Evolutionary conservation across 2,113 vertebrate species (phyloP), one percentile per base, ranked within the genome.

Genomic region (Cebidichthys violaceus): DNA sequence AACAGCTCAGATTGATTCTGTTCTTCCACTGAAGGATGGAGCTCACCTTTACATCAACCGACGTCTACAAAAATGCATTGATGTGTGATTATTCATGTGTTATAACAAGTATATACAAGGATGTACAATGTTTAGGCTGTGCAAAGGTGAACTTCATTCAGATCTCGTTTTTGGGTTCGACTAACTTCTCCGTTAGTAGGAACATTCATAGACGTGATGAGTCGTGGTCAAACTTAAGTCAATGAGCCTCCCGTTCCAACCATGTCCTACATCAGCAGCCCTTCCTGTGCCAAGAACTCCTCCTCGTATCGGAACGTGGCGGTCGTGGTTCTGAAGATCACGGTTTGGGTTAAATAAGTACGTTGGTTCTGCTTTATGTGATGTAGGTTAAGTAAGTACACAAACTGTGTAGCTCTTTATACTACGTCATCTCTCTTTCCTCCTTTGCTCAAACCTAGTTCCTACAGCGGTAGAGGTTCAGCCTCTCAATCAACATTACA

Each of bases 51-150:
- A 31, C 35, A 62, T 54, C 3, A 52, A 60, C 39, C 5, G 4
- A 57, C 27, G 64, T 31, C 3, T 62, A 35, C 39, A 22, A 37
- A 64, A 13, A 64, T 37, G 33, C 35, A 22, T 20, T 22, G 50
- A 64, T 43, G 24, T 33, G 29, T 68, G 62, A 59, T 43, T 17
- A 37, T 61, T 50, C 10, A 61, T 50, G 55, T 22, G 45, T 45
- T 47, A 55, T 70, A 70, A 82, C 66, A 82, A 55, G 31, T 83
- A 59, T 82, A 77, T 77, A 77, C 61, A 77, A n/a, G 18, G 20
- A 43, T 18, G 54, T 43, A 20, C 11, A 68, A 27, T 27, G 37
- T 10, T 18, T 5, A n/a, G 33, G 2, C 3, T 11, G 10, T 45
- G 33, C 33, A 45, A 70, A n/a, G 29, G 17, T 47, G 50, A 71